Base-by-base conservation (phyloP, 2,797 vertebrate genomes). In the Melanotaenia maccullochi region DNA sequence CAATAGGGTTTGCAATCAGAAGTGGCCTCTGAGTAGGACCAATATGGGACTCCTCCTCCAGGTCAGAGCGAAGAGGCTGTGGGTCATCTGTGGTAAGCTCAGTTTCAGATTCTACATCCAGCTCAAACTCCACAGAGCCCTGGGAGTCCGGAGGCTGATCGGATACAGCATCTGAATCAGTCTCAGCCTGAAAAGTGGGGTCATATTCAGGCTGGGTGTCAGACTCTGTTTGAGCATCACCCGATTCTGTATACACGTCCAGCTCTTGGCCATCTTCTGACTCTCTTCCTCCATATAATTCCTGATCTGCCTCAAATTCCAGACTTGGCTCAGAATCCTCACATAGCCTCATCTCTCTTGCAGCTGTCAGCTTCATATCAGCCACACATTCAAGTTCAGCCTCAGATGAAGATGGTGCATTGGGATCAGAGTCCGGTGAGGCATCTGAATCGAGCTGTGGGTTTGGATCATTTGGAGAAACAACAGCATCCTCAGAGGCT, bases 91-190 rank as follows among this genome's bases (percentile, higher is more conserved):
- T 83, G 1, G 85, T 76, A 5, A 81, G 78, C 36, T 94, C 93
- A 0, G 70, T 71, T n/a, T 95, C 93, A 0, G 93, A 94, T 38
- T 93, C 93, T 0, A 92, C 54, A 0, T 94, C 91, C 0, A 90
- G 78, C 58, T 94, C 94, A 0, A 91, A 94, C 62, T 92, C 93
- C 16, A 57, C 74, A 1, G 88, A 92, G 47, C 83, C 80, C 35
- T 90, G 91, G 2, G 86, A 91, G 40, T 93, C 87, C 9, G 73
- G 84, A 36, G 72, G 85, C 83, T 78, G 93, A 57, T 91, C 89
- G 0, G 89, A 93, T 2, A 73, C 66, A 9, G 66, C 24, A 0
- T 94, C 92, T 1, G 89, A 93, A 57, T 94, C 92, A 0, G 83
- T 90, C 56, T 93, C 92, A 0, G 82, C 80, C 64, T 82, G 91